phyloP scores from a whole-genome alignment of 2,113 vertebrate genomes.

The Psettodes erumei region DNA sequence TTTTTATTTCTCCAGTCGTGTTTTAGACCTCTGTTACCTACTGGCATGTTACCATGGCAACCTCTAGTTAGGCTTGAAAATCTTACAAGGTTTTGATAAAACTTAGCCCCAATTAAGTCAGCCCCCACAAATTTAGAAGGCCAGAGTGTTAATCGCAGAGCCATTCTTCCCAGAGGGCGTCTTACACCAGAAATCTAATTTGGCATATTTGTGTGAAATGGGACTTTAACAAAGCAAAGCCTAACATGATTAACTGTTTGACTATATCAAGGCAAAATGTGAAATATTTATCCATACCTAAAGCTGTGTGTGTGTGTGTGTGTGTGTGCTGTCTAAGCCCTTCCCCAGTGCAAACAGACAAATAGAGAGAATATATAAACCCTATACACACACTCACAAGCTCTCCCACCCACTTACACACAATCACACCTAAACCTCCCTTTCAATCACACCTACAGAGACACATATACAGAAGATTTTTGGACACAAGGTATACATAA shows the following conservation, averaged over 20 bases:
- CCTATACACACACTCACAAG: not conserved
- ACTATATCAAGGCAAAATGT: constrained; percentile 54
- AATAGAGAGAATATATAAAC: not conserved
- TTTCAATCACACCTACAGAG: constrained; percentile 2
- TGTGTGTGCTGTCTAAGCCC: constrained; percentile 7
- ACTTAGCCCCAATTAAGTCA: constrained; percentile 75
- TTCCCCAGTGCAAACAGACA: constrained; percentile 10
- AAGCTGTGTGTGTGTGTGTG: constrained; percentile 12
- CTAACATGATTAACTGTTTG: constrained; percentile 64
- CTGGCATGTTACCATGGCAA: constrained; percentile 65
- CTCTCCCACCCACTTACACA: not conserved
- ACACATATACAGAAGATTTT: not conserved
- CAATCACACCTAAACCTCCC: not conserved
- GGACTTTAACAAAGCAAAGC: constrained; percentile 64
- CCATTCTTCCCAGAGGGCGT: constrained; percentile 57
- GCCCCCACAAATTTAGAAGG: constrained; percentile 73
- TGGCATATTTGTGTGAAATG: constrained; percentile 61
- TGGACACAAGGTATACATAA: not conserved
- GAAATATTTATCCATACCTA: constrained; percentile 45
- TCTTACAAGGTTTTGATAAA: constrained; percentile 71
- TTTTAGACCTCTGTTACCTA: constrained; percentile 60
- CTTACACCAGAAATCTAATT: constrained; percentile 60
- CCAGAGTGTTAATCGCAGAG: constrained; percentile 54
- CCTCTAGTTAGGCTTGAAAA: constrained; percentile 70
- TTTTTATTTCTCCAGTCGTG: constrained; percentile 55